Evolutionary conservation across 2,113 vertebrate genomes (phyloP).

Genomic region (Dryoscopus gambensis): DNA sequence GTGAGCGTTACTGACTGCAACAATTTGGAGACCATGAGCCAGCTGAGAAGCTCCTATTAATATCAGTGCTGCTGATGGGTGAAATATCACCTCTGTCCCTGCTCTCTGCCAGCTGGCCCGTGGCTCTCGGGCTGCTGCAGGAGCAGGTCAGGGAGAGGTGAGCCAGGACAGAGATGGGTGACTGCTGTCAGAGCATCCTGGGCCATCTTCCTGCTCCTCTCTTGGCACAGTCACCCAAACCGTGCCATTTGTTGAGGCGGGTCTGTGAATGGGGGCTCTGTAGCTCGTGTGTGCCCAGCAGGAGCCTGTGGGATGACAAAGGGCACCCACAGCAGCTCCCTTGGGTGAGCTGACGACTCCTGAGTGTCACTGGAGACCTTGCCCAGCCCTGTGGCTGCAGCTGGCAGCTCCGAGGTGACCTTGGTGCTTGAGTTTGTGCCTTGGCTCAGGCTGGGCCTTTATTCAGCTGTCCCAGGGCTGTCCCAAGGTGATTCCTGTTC

Average conservation of each 20-base stretch:
- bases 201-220: accelerated
- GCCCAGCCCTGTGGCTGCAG: neutral
- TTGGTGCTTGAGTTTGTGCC: neutral
- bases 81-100: neutral
- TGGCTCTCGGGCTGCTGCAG: neutral
- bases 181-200: neutral
- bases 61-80: neutral
- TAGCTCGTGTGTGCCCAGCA: neutral
- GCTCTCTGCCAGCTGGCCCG: neutral
- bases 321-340: neutral
- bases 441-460: neutral
- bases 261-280: accelerated
- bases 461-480: neutral
- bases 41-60: neutral
- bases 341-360: neutral
- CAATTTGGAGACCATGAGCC: neutral
- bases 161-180: neutral
- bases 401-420: neutral
- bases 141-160: neutral
- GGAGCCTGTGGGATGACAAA: neutral
- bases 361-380: accelerated
- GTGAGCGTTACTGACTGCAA: neutral
- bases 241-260: neutral
- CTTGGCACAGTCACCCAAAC: accelerated
- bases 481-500: neutral